Percentiles rank a stretch among this genome's conserved stretches.
Evolutionary conservation across 2,888 invertebrate species (phyloP).

Genomic region (Melinaea marsaeus): DNA sequence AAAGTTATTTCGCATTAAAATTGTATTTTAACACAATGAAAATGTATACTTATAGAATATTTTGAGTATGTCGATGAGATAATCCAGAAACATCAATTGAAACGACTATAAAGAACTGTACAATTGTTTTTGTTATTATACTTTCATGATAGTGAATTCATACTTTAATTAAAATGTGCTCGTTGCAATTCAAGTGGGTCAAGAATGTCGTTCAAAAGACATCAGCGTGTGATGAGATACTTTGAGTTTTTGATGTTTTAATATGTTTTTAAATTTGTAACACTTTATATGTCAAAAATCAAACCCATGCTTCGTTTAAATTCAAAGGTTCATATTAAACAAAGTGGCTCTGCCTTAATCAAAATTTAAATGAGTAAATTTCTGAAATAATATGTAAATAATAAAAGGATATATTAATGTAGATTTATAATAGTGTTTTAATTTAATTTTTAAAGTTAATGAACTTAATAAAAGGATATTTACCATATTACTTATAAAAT

Average conservation of each 20-base stretch:
- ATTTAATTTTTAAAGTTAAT: not conserved
- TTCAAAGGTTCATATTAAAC: too few relatives aligned
- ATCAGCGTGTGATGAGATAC: slow-evolving; percentile 18
- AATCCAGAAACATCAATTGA: not conserved
- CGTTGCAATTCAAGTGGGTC: slow-evolving; percentile 15
- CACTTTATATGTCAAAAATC: too few relatives aligned
- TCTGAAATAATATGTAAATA: too few relatives aligned
- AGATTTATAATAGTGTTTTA: not conserved
- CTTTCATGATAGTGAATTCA: not conserved
- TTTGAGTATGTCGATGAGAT: not conserved
- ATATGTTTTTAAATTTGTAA: slow-evolving; percentile 27
- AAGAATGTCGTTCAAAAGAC: slow-evolving; percentile 13
- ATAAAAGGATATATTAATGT: too few relatives aligned
- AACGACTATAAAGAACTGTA: not conserved
- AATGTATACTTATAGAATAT: too few relatives aligned
- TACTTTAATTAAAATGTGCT: slow-evolving; percentile 13
- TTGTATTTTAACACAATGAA: too few relatives aligned
- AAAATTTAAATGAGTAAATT: too few relatives aligned
- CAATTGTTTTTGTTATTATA: too few relatives aligned
- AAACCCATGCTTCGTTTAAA: too few relatives aligned
- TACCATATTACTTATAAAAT: not conserved
- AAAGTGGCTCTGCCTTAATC: too few relatives aligned
- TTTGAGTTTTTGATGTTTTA: slow-evolving; percentile 9
- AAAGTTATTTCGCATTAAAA: too few relatives aligned
- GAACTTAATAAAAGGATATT: not conserved